Conservation (phyloP, 2,113 vertebrate genomes). For the Elephantulus edwardii region DNA sequence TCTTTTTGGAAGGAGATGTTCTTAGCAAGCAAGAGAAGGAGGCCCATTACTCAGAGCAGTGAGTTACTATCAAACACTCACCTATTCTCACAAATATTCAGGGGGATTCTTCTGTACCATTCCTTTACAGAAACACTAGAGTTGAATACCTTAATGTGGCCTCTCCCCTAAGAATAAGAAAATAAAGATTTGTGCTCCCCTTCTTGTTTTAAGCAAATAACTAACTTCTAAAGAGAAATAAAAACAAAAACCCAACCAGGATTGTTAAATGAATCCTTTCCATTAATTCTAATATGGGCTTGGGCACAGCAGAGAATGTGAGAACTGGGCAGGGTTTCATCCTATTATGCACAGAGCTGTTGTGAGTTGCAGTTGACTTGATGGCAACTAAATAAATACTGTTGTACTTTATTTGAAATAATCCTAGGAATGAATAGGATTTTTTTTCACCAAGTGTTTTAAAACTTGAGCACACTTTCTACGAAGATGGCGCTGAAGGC, state of each 20-base stretch:
- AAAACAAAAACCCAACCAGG: neutral
- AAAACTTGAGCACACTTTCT: too few relatives aligned
- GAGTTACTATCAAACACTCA: conserved; percentile 24
- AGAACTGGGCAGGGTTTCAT: too few relatives aligned
- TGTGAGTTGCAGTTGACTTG: too few relatives aligned
- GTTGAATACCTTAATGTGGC: neutral
- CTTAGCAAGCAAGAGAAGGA: neutral
- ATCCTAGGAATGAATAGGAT: neutral
- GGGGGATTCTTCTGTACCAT: neutral
- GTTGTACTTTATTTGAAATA: conserved; percentile 28
- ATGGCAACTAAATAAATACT: too few relatives aligned
- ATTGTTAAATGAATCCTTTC: conserved; percentile 21
- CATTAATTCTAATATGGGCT: conserved; percentile 39
- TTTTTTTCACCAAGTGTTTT: conserved; percentile 22
- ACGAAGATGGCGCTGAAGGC: too few relatives aligned
- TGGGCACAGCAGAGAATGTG: too few relatives aligned
- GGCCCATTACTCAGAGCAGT: neutral
- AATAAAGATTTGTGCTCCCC: conserved; percentile 11
- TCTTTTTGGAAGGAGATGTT: neutral
- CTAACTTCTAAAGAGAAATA: conserved; percentile 34
- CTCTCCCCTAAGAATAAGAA: neutral
- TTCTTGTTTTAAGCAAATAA: neutral
- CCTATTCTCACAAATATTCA: neutral
- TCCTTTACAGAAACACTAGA: conserved; percentile 28
- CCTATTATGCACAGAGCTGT: too few relatives aligned